These are phyloP conservation scores for Charanyca ferruginea DNA, from an alignment of 2,888 invertebrate genomes.

Conservation along the genomic window DNA sequence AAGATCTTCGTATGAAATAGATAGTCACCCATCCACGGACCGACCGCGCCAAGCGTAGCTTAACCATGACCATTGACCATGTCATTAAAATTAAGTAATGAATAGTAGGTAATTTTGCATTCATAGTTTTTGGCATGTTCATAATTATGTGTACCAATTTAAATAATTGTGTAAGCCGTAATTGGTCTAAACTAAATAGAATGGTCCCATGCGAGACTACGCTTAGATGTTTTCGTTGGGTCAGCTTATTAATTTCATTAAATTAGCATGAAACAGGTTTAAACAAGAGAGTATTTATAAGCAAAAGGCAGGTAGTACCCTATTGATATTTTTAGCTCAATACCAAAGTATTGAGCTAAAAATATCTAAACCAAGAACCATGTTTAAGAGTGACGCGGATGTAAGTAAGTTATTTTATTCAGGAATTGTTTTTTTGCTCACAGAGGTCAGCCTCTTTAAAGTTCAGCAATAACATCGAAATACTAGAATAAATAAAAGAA, in stretches of 20 bases:
- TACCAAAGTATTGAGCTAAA: too few species aligned
- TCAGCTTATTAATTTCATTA: constrained; percentile 17
- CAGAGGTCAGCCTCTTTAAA: background rate
- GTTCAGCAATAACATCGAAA: background rate
- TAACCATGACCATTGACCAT: too few species aligned
- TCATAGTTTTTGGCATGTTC: constrained; percentile 7
- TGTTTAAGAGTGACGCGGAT: background rate
- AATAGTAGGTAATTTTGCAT: background rate
- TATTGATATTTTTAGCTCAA: too few species aligned
- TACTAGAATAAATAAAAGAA: too few species aligned
- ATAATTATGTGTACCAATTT: background rate
- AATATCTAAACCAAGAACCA: background rate
- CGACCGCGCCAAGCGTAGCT: too few species aligned
- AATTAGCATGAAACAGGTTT: background rate
- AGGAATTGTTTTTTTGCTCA: too few species aligned
- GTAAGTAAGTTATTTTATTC: background rate
- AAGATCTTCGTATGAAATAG: too few species aligned
- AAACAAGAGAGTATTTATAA: background rate
- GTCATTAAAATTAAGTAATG: constrained; percentile 23
- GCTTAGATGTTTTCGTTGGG: background rate
- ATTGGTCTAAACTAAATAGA: constrained; percentile 22
- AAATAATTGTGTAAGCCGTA: constrained; percentile 3
- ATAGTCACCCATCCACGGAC: too few species aligned
- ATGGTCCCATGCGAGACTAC: background rate
- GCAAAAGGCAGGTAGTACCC: too few species aligned